Base-by-base conservation (phyloP, 1,140 invertebrate species). In the Cydia strobilella region DNA sequence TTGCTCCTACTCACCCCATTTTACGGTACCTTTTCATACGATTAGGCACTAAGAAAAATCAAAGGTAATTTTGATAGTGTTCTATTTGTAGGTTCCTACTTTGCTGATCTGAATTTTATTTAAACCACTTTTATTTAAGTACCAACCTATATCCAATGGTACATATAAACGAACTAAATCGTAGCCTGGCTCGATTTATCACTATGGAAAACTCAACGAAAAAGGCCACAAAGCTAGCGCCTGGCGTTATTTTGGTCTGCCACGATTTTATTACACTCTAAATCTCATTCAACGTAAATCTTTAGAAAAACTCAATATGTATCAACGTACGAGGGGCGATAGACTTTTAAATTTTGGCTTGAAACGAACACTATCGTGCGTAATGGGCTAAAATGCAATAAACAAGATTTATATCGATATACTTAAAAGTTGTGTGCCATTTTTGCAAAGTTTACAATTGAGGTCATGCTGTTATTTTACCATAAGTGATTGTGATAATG, bases 311-410 rank as follows among this genome's bases (percentile, higher is more conserved):
- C 65, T 69, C 65, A 69, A 69, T 69, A 69, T 69, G 65, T 69
- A 69, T 69, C 65, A 69, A 39, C 12, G 51, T 18, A 54, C 54
- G 54, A 59, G 18, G 31, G n/a, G 65, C 27, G n/a, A 69, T 69
- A 69, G 65, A 69, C 65, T 69, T 65, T 66, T 69, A 69, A 69
- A 69, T 69, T 42, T 69, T 69, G 65, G 65, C 65, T 18, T 31
- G 65, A 10, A 59, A 39, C 65, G 65, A 3, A 39, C 65, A 69
- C 65, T 69, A 69, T 69, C 65, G 65, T n/a, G 65, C 42, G 65
- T 69, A 69, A 69, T 69, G 65, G 65, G 35, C 65, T 69, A 69
- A 69, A 69, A 69, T 69, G 65, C 65, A 69, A 69, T 69, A 69
- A 69, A 69, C 65, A 69, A 15, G 31, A 69, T 69, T 69, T 69